Evolutionary conservation across 2,113 vertebrate species (phyloP).

Genomic region (Aviceda subcristata): DNA sequence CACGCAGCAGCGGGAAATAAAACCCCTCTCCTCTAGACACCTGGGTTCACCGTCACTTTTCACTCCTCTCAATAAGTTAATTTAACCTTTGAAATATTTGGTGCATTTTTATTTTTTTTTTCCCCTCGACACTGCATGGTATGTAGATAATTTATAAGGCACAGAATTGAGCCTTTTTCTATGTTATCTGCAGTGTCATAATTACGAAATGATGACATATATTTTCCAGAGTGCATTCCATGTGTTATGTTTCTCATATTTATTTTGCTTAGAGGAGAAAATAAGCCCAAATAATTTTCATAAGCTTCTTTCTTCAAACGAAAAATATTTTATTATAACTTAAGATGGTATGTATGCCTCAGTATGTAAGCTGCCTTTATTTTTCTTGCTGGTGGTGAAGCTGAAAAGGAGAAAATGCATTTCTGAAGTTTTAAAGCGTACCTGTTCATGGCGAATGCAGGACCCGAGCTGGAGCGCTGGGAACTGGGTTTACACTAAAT

Average conservation of each 20-base stretch:
- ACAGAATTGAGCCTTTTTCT: slow-evolving; percentile 20
- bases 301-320: slow-evolving; percentile 32
- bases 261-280: slow-evolving; percentile 56
- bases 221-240: slow-evolving; percentile 71
- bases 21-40: neutral
- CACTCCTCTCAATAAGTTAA: slow-evolving; percentile 3
- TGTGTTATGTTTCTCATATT: slow-evolving; percentile 47
- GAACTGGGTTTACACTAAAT: neutral
- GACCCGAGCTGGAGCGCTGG: neutral
- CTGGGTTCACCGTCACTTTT: neutral
- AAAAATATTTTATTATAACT: slow-evolving; percentile 18
- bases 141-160: slow-evolving; percentile 6
- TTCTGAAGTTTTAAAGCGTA: neutral
- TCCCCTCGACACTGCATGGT: neutral
- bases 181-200: slow-evolving; percentile 18
- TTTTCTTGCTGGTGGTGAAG: slow-evolving; percentile 41
- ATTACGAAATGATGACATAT: neutral
- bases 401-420: slow-evolving; percentile 3
- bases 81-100: slow-evolving; percentile 32
- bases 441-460: neutral
- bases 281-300: slow-evolving; percentile 15
- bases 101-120: neutral
- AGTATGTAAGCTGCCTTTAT: neutral
- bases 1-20: slow-evolving; percentile 65
- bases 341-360: neutral